Evolutionary conservation across 2,797 vertebrate species (phyloP).

Genomic region (Podarcis siculus): DNA sequence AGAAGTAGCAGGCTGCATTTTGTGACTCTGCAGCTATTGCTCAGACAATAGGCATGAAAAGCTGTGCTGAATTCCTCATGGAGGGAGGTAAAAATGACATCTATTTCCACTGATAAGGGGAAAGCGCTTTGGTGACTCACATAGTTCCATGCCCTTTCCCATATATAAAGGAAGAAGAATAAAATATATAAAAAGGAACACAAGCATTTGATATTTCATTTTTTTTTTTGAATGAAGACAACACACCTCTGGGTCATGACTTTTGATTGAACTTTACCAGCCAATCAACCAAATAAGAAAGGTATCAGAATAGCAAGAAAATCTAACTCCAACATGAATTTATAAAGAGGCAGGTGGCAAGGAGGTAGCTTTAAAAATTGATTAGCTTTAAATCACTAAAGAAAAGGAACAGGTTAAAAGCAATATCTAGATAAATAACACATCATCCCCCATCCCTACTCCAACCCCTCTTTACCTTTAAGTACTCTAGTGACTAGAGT

Average conservation of each 20-base stretch:
- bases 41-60: neutral
- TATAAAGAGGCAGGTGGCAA: neutral
- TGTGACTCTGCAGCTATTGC: neutral
- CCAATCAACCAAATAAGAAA: neutral
- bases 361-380: neutral
- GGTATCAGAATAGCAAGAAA: neutral
- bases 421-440: neutral
- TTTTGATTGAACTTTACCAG: neutral
- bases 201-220: neutral
- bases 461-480: neutral
- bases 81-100: neutral
- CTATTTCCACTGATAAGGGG: neutral
- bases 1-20: neutral
- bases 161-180: neutral
- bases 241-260: neutral
- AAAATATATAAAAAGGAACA: neutral
- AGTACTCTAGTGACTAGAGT: neutral
- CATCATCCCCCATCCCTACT: neutral
- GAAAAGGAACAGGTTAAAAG: neutral
- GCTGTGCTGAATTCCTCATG: neutral
- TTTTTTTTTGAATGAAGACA: neutral
- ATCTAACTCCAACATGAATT: neutral
- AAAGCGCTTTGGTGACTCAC: neutral
- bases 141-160: neutral
- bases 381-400: neutral